Base-by-base conservation (phyloP, 2,113 vertebrate genomes). In the Atherinomorus stipes region DNA sequence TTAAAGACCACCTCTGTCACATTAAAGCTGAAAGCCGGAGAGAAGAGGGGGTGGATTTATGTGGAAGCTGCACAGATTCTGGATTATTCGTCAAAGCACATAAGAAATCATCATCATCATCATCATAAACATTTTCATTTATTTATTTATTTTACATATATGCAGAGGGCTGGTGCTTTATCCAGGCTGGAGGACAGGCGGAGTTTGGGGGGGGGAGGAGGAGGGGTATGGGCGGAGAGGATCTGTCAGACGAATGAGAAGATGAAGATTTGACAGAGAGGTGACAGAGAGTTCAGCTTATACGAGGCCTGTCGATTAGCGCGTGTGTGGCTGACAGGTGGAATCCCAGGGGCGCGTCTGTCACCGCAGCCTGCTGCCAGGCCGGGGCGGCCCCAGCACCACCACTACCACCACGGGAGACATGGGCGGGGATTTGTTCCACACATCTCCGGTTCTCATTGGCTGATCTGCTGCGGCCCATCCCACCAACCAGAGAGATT, bases 291-390 rank as follows among this genome's bases (percentile, higher is more conserved):
- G 96, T 97, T 96, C 96, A 96, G 93, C 91, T 91, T 92, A 94
- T 95, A 94, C 92, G 94, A 95, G 94, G 95, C 95, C 95, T 94
- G 94, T 93, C 94, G 95, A 96, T 96, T 81, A 92, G 93, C 89
- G 90, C 77, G 90, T 93, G 92, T 93, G 94, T 86, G 87, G 90
- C 92, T 97, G 96, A 96, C 96, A 96, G 95, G 94, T 96, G 95
- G 95, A 95, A 95, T 96, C 96, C 95, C 95, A 94, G 94, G 95
- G 95, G 95, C 94, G 94, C 95, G 93, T 93, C 94, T 96, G 94
- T 95, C 92, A 92, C 93, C 84, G 93, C 92, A 91, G 84, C 13
- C 19, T 44, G 74, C 74, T 77, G 74, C 65, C 65, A 70, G 74
- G 74, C 66, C 59, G 28, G 6, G 58, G 28, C 64, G 19, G 28